Evolutionary conservation across 2,888 invertebrate species (phyloP), one percentile per base, ranked within the genome.

Genomic region (Eurytoma adleriae): DNA sequence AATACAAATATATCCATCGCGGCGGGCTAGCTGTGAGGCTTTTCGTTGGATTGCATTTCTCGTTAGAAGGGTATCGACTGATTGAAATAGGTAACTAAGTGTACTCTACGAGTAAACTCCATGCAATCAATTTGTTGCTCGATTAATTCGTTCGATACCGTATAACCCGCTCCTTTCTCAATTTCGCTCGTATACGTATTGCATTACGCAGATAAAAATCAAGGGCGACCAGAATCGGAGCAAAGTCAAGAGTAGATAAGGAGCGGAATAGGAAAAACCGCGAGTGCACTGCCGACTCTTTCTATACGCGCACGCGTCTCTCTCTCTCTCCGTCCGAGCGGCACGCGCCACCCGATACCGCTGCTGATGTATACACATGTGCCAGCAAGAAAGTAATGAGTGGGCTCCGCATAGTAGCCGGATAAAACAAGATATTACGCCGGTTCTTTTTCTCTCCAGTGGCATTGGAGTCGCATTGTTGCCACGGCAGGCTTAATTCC

Each of bases 311-410:
- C n/a, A 40, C 1, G 16, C 56, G 4, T 66, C 27, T 56, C 40
- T 74, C 30, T 40, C n/a, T 57, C 20, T 70, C 40, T 48, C 12
- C 16, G 2, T 5, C 5, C 4, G 1, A 3, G 48, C n/a, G 10
- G 27, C n/a, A 69, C 54, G 0, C 2, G 7, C n/a, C n/a, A 7
- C 3, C 24, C 13, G 12, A 18, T 40, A 71, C n/a, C n/a, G 14
- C 24, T 14, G n/a, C n/a, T n/a, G n/a, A n/a, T n/a, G n/a, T n/a
- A n/a, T n/a, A n/a, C n/a, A 27, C 24, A 24, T n/a, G 20, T n/a
- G 2, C 64, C 56, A 18, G 56, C 68, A 48, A 76, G 79, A 76
- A 76, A 68, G n/a, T 80, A 76, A 76, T 48, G 61, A 80, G 68
- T 56, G 50, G 66, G n/a, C 66, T 18, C 18, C 16, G 18, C 16